Evolutionary conservation across 2,888 invertebrate genomes (phyloP).

Genomic region (Drosophila quinaria): DNA sequence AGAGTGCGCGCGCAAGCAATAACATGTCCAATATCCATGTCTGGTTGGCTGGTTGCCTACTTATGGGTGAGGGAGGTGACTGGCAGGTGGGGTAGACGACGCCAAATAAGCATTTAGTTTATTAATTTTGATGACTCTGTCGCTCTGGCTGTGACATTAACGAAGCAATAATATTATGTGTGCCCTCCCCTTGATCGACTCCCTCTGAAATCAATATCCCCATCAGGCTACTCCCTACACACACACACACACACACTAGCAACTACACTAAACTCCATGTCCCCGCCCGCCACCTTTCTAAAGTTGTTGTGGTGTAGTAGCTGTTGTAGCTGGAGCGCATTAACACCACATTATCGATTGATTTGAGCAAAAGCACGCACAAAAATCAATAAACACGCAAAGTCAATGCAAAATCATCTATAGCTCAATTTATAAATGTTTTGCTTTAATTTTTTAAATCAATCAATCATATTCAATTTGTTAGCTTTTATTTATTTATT

Average conservation of each 20-base stretch:
- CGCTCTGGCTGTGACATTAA: conserved; percentile 19
- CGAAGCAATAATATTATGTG: conserved; percentile 47
- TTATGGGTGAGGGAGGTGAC: conserved; percentile 4
- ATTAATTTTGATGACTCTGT: conserved; percentile 68
- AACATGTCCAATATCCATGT: conserved; percentile 74
- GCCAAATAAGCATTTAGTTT: conserved; percentile 78
- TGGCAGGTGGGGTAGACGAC: conserved; percentile 43
- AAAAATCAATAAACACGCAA: conserved; percentile 72
- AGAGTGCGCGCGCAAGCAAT: conserved; percentile 78
- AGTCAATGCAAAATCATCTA: conserved; percentile 59
- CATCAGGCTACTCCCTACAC: conserved; percentile 14
- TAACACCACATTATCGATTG: conserved; percentile 84
- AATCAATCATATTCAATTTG: conserved; percentile 9
- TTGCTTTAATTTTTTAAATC: conserved; percentile 3
- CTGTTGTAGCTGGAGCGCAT: conserved; percentile 55
- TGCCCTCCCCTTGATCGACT: conserved; percentile 2
- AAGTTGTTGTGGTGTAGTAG: conserved; percentile 19
- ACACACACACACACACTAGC: conserved; percentile 32
- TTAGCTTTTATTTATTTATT: conserved; percentile 27
- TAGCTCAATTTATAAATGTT: conserved; percentile 33
- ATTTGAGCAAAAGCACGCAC: conserved; percentile 71
- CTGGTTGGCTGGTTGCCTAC: conserved; percentile 47
- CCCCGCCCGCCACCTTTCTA: conserved; percentile 33
- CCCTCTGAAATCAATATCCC: conserved; percentile 9
- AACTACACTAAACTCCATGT: conserved; percentile 38